Percentiles rank a stretch among this genome's conserved stretches.
Evolutionary conservation across 2,888 invertebrate species (phyloP).

Genomic region (Galeruca laticollis): DNA sequence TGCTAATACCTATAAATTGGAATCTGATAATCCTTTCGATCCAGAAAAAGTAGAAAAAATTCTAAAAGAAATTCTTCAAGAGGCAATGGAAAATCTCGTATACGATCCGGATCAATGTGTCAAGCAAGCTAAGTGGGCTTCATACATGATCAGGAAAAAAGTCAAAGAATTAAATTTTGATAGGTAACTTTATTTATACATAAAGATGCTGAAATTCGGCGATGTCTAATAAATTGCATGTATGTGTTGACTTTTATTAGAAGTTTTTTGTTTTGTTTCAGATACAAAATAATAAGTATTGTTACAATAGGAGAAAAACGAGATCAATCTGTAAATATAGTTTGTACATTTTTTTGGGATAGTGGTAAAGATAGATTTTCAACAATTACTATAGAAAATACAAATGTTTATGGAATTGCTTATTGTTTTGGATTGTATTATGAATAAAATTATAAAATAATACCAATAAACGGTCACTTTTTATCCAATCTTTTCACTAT

Average conservation of each 20-base stretch:
- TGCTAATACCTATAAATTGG: constrained; percentile 76
- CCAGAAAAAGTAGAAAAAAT: constrained; percentile 73
- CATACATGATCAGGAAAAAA: constrained; percentile 72
- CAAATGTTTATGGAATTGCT: constrained; percentile 73
- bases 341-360: constrained; percentile 79
- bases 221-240: too few species aligned
- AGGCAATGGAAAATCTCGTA: constrained; percentile 71
- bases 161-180: constrained; percentile 77
- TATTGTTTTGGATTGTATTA: constrained; percentile 78
- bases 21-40: constrained; percentile 74
- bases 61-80: constrained; percentile 71
- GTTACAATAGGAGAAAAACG: constrained; percentile 77
- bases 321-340: constrained; percentile 74
- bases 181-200: constrained; percentile 68
- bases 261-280: constrained; percentile 64
- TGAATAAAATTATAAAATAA: constrained; percentile 68
- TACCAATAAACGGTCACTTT: too few species aligned
- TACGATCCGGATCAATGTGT: constrained; percentile 73
- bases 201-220: too few species aligned
- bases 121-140: constrained; percentile 70
- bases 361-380: constrained; percentile 74
- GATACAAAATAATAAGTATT: constrained; percentile 75
- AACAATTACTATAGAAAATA: constrained; percentile 73
- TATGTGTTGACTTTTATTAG: neutral
- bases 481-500: too few species aligned